Conservation (phyloP, 2,113 vertebrate genomes). For the Tretioscincus oriximinensis region DNA sequence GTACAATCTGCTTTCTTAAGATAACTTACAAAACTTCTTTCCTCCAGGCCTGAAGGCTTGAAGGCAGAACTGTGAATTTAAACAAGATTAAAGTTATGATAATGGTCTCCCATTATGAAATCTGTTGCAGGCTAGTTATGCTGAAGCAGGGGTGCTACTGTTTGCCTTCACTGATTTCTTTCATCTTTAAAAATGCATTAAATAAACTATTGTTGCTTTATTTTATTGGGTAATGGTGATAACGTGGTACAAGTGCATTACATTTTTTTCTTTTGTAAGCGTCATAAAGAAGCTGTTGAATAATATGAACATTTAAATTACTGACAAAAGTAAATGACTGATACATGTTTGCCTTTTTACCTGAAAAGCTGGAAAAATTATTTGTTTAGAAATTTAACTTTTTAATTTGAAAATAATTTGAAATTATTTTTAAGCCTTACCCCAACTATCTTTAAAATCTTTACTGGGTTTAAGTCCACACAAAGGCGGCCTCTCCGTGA, state of each 20-base stretch:
- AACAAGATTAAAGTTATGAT: slow-evolving; percentile 69
- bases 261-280: background rate
- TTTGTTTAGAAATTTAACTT: background rate
- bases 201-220: background rate
- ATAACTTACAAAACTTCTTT: slow-evolving; percentile 58
- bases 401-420: too few species aligned
- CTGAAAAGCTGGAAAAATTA: background rate
- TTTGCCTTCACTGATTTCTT: slow-evolving; percentile 7
- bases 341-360: background rate
- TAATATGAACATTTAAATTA: background rate
- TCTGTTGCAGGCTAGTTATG: slow-evolving; percentile 46
- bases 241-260: slow-evolving; percentile 9
- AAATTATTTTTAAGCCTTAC: background rate
- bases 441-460: background rate
- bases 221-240: slow-evolving; percentile 15
- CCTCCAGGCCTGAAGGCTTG: slow-evolving; percentile 53
- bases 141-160: slow-evolving; percentile 48
- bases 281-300: background rate
- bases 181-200: slow-evolving; percentile 19
- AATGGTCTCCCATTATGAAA: slow-evolving; percentile 58
- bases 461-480: background rate
- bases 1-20: slow-evolving; percentile 63
- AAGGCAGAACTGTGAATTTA: slow-evolving; percentile 64
- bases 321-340: background rate
- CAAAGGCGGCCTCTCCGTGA: too few species aligned